phyloP scores from a whole-genome alignment of 2,888 invertebrate species.

The Euproctis similis region DNA sequence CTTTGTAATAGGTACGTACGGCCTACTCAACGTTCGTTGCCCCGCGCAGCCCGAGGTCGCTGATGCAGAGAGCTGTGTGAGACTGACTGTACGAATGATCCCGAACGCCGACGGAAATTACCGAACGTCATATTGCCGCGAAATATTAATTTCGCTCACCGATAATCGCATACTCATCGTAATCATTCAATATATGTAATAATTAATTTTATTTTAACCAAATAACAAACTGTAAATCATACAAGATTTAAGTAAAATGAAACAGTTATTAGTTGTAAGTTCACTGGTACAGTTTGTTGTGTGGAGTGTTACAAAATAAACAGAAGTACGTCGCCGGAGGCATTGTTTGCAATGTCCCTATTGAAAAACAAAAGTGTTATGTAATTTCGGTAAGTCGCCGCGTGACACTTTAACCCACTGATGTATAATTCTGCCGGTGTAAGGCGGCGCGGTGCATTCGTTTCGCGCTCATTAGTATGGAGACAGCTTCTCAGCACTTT shows the following conservation, averaged over 20 bases:
- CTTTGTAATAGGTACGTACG: slow-evolving; percentile 75
- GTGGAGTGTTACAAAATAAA: slow-evolving; percentile 12
- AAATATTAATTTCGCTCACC: slow-evolving; percentile 29
- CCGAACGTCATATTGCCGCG: slow-evolving; percentile 38
- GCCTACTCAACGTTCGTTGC: slow-evolving; percentile 74
- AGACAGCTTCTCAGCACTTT: slow-evolving; percentile 67
- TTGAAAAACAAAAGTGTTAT: slow-evolving; percentile 53
- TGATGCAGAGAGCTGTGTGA: slow-evolving; percentile 20
- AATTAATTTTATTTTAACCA: too few species aligned
- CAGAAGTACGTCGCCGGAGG: slow-evolving; percentile 6
- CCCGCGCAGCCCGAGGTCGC: slow-evolving; percentile 63
- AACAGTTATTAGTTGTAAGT: too few species aligned
- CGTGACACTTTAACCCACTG: slow-evolving; percentile 66
- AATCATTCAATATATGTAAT: too few species aligned
- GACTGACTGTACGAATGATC: slow-evolving; percentile 28
- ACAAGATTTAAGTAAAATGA: too few species aligned
- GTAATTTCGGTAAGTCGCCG: slow-evolving; percentile 48
- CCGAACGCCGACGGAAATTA: slow-evolving; percentile 52
- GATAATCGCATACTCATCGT: too few species aligned
- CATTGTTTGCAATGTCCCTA: slow-evolving; percentile 29
- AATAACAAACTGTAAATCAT: too few species aligned
- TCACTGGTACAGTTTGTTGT: neutral
- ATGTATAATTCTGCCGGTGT: slow-evolving; percentile 43
- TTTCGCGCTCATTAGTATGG: slow-evolving; percentile 67
- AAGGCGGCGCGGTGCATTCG: slow-evolving; percentile 48